These are phyloP conservation scores for Drosophila mimica DNA, from an alignment of 2,888 invertebrate genomes.

Conservation along the genomic window DNA sequence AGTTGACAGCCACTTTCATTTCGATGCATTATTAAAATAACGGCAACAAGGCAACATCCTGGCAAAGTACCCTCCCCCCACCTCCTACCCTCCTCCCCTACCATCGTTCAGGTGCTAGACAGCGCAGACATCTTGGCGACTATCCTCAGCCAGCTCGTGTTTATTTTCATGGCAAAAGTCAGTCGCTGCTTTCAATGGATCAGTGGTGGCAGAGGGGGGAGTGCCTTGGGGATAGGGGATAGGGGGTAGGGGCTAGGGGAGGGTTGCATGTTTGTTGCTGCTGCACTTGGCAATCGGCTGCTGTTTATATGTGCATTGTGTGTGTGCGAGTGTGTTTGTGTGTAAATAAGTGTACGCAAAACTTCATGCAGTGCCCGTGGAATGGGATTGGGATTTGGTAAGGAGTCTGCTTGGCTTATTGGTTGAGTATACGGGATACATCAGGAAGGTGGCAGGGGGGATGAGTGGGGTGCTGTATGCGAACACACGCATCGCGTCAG, in stretches of 20 bases:
- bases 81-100: not conserved
- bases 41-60: slow-evolving; percentile 76
- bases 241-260: not conserved
- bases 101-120: slow-evolving; percentile 54
- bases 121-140: slow-evolving; percentile 77
- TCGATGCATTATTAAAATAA: slow-evolving; percentile 80
- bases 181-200: slow-evolving; percentile 30
- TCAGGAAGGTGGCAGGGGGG: not conserved
- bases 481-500: slow-evolving; percentile 77
- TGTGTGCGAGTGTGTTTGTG: slow-evolving; percentile 61
- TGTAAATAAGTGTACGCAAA: slow-evolving; percentile 79
- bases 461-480: slow-evolving; percentile 11
- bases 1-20: slow-evolving; percentile 80
- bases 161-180: slow-evolving; percentile 80
- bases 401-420: not conserved
- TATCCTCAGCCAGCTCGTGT: slow-evolving; percentile 65
- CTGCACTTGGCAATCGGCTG: slow-evolving; percentile 64
- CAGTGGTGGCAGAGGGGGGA: not conserved
- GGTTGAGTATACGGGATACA: not conserved
- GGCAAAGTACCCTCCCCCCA: slow-evolving; percentile 50
- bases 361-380: slow-evolving; percentile 73
- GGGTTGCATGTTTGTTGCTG: slow-evolving; percentile 19
- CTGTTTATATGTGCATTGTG: slow-evolving; percentile 47
- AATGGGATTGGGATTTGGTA: not conserved
- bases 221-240: fast-evolving